A percentile compares a stretch with the other conserved stretches of the same genome.
phyloP scores from a whole-genome alignment of 2,797 vertebrate genomes.

The Xenops minutus region DNA sequence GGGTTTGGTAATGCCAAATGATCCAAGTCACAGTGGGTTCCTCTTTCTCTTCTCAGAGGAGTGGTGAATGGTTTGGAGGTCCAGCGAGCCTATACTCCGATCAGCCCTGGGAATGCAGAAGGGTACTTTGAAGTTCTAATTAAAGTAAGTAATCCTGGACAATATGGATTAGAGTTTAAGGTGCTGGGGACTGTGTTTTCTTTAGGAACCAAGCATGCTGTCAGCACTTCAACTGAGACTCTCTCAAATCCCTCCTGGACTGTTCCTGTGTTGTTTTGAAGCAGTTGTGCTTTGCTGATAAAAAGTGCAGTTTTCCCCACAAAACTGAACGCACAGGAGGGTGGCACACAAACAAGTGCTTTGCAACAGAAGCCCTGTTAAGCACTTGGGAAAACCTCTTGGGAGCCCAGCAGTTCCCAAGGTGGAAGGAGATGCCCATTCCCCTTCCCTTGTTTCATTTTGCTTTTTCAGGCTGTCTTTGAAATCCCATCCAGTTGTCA shows the following conservation, averaged over 20 bases:
- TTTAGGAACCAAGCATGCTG: neutral
- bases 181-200: neutral
- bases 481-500: neutral
- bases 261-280: neutral
- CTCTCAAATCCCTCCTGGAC: neutral
- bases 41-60: slow-evolving; percentile 70
- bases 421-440: neutral
- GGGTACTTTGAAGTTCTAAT: slow-evolving; percentile 82
- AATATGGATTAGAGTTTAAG: neutral
- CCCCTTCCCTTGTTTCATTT: neutral
- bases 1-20: neutral
- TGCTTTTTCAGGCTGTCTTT: neutral
- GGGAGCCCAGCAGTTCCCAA: neutral
- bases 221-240: neutral
- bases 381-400: neutral
- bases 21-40: neutral
- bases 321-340: neutral
- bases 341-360: neutral
- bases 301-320: neutral
- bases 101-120: slow-evolving; percentile 71
- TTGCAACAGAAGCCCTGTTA: neutral
- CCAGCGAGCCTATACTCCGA: slow-evolving; percentile 81
- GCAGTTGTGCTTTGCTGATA: slow-evolving; percentile 7
- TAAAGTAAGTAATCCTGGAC: slow-evolving; percentile 75
- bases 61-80: slow-evolving; percentile 74